Evolutionary conservation across 2,888 invertebrate genomes (phyloP).

Genomic region (Tanaodytes sp.): DNA sequence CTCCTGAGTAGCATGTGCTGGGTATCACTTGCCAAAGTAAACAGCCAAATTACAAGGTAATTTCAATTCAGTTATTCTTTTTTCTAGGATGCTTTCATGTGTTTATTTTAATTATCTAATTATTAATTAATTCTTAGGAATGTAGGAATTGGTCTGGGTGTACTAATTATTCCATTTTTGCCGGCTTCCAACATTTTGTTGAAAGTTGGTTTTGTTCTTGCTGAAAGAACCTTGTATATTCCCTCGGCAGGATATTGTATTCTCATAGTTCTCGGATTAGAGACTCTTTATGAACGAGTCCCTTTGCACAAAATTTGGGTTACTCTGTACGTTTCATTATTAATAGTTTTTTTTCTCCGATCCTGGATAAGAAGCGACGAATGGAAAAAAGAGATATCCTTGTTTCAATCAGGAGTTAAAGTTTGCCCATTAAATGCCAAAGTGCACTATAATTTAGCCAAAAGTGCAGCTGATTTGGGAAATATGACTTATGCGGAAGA

Average conservation of each 20-base stretch:
- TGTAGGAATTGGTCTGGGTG: constrained; percentile 76
- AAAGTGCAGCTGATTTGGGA: constrained; percentile 85
- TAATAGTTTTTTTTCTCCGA: constrained; percentile 67
- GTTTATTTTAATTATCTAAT: neutral
- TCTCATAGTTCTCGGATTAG: constrained; percentile 79
- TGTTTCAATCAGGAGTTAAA: constrained; percentile 86
- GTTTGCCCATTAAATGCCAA: constrained; percentile 97
- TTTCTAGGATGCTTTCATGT: too few relatives aligned
- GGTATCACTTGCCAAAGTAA: constrained; percentile 37
- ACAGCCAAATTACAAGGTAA: constrained; percentile 41
- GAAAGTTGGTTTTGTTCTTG: constrained; percentile 91
- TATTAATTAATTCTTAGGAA: constrained; percentile 71
- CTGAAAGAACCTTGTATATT: constrained; percentile 88
- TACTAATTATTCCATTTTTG: constrained; percentile 84
- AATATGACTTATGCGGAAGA: constrained; percentile 80
- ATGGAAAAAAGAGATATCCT: constrained; percentile 85
- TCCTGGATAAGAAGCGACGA: constrained; percentile 78
- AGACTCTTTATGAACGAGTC: constrained; percentile 67
- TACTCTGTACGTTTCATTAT: constrained; percentile 61
- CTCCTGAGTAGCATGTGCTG: constrained; percentile 57
- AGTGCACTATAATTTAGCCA: constrained; percentile 93
- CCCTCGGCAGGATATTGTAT: constrained; percentile 88
- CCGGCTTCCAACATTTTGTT: constrained; percentile 89
- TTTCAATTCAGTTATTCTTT: neutral
- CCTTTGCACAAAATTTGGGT: constrained; percentile 55